These are phyloP conservation scores for Scaptomyza polygonia DNA, from an alignment of 2,888 invertebrate species.

Conservation along the genomic window DNA sequence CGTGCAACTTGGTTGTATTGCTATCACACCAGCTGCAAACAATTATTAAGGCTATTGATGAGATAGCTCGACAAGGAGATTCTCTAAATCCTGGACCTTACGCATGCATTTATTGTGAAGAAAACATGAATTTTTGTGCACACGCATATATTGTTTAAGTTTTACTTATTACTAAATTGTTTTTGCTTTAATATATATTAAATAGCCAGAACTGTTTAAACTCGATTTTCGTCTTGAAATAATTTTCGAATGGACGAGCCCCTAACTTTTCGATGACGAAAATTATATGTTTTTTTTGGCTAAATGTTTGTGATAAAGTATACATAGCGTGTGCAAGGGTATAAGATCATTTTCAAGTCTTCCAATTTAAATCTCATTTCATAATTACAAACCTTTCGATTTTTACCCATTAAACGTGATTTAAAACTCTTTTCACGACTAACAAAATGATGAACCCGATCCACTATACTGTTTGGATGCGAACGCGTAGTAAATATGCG, in stretches of 20 bases:
- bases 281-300: not conserved
- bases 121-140: too few species aligned
- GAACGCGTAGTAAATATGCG: conserved; percentile 90
- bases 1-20: not conserved
- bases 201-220: not conserved
- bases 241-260: not conserved
- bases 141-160: too few species aligned
- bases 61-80: not conserved
- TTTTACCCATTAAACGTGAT: conserved; percentile 88
- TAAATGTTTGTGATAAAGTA: not conserved
- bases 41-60: not conserved
- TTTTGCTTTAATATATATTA: not conserved
- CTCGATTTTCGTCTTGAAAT: not conserved
- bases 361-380: not conserved
- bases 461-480: conserved; percentile 86
- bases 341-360: not conserved
- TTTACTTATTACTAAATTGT: not conserved
- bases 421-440: conserved; percentile 92
- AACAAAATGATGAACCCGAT: conserved; percentile 93
- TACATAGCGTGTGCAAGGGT: not conserved
- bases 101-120: not conserved
- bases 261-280: not conserved
- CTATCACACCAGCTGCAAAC: not conserved
- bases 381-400: conserved; percentile 86
- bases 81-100: not conserved